These are phyloP conservation scores for Macrophya alboannulata DNA, from an alignment of 2,888 invertebrate genomes.

Conservation along the genomic window DNA sequence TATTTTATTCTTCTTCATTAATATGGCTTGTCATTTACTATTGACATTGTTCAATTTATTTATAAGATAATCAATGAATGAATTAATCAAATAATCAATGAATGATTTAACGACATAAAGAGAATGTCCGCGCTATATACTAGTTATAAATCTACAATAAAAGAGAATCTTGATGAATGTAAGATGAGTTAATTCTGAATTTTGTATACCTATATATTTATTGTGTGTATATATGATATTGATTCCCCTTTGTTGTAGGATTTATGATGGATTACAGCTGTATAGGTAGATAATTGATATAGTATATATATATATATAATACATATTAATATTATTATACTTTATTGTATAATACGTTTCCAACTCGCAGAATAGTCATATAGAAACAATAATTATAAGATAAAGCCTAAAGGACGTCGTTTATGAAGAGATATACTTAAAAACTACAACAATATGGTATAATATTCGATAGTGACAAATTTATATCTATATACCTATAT, in stretches of 20 bases:
- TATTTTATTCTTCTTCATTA: not conserved
- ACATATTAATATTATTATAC: constrained; percentile 51
- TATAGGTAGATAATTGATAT: constrained; percentile 15
- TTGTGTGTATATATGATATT: not conserved
- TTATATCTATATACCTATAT: constrained; percentile 9
- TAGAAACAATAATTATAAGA: constrained; percentile 70
- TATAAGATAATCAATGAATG: not conserved
- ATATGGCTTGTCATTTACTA: constrained; percentile 50
- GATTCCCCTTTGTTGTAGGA: constrained; percentile 20
- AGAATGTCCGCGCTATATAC: constrained; percentile 23
- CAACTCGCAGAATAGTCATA: constrained; percentile 64
- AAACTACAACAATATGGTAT: constrained; percentile 28
- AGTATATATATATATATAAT: not conserved
- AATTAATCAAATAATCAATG: not conserved
- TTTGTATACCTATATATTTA: not conserved
- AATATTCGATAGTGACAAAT: constrained; percentile 25
- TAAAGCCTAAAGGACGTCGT: constrained; percentile 68
- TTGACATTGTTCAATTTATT: constrained; percentile 11
- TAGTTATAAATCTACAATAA: constrained; percentile 15
- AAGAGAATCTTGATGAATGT: constrained; percentile 12
- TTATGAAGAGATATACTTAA: constrained; percentile 62
- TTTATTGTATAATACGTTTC: constrained; percentile 59
- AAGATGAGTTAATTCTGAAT: not conserved
- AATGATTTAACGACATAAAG: constrained; percentile 28
- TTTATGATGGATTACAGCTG: constrained; percentile 12